Evolutionary conservation across 1,140 invertebrate genomes (phyloP), one percentile per base, ranked within the genome.

Genomic region (Anagrus nilaparvatae): DNA sequence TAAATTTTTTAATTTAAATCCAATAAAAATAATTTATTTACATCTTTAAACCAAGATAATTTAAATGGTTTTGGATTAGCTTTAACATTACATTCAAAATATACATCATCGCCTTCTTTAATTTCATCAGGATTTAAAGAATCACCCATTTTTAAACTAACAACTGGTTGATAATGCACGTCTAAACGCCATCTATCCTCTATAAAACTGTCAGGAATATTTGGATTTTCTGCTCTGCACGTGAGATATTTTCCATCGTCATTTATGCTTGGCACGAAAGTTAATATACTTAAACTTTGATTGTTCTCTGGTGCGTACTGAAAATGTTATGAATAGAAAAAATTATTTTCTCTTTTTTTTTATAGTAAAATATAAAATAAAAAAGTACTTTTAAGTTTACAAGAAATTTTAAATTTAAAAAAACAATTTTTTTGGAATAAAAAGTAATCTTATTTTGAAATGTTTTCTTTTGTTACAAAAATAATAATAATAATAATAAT

Each of bases 181-280:
- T 81, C 79, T 48, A 83, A 72, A 46, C 75, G 67, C 80, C 80
- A 84, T 70, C 80, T 82, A 62, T 90, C 86, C 65, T 90, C 86
- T 24, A 88, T 75, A 30, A 79, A 76, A 50, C 83, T 87, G 62
- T 81, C 79, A 14, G 77, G 74, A 57, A 92, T 84, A 58, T 72
- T 74, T 50, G 84, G 80, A 72, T 92, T 92, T 69, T 90, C 85
- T 32, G 85, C 84, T 40, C 84, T 72, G 65, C 87, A 92, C 37
- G 84, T 87, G 63, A 90, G 77, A 66, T 82, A 81, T 68, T 87
- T 87, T 34, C 84, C 85, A 57, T 88, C 84, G 66, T 92, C 87
- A 47, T 87, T 85, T 37, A 84, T 82, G 25, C 72, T 76, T 39
- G 87, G 85, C 40, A 81, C 76, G 58, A 89, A 82, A 48, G 78